Evolutionary conservation across 2,888 invertebrate species (phyloP), one percentile per base, ranked within the genome.

Genomic region (Tipula confusa): DNA sequence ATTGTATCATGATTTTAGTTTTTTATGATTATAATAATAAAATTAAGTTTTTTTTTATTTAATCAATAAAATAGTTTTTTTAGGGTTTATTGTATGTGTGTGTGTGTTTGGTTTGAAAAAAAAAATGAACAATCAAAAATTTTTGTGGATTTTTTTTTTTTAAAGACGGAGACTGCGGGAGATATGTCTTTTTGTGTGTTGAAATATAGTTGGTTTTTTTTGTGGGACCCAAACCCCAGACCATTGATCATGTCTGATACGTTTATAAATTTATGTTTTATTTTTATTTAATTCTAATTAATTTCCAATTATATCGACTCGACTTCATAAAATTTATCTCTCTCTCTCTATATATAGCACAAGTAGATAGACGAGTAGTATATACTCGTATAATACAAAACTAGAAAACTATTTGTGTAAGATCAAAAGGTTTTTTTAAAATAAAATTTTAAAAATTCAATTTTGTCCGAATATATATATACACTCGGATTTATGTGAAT

Each of bases 1-100:
- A 64, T 64, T 64, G 64, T 64, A 64, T 64, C 64, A 64, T 64
- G 64, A 64, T 64, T 64, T 64, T 64, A 64, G 64, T 64, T 64
- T n/a, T n/a, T 24, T 64, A 64, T 64, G 64, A 24, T 64, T 64
- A 24, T 64, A 64, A 64, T 64, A 64, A 64, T 64, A 64, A 64
- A 64, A 64, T 64, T 64, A 64, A n/a, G n/a, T n/a, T n/a, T 64
- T 64, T 43, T 43, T 64, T 64, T 64, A 64, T 64, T 64, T 64
- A 64, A 64, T 64, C 64, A 64, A 64, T 64, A 64, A 64, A 64
- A 64, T 64, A 64, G 64, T 64, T 64, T 64, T n/a, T n/a, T 64
- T 64, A 9, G 24, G 64, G 64, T 64, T 64, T 64, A 24, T 64
- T 64, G 11, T 24, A 48, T 9, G 3, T 9, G 64, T 24, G 24